Percentiles rank a stretch among this genome's conserved stretches.
phyloP scores from a whole-genome alignment of 2,888 invertebrate species.

The Galerucella nymphaeae region DNA sequence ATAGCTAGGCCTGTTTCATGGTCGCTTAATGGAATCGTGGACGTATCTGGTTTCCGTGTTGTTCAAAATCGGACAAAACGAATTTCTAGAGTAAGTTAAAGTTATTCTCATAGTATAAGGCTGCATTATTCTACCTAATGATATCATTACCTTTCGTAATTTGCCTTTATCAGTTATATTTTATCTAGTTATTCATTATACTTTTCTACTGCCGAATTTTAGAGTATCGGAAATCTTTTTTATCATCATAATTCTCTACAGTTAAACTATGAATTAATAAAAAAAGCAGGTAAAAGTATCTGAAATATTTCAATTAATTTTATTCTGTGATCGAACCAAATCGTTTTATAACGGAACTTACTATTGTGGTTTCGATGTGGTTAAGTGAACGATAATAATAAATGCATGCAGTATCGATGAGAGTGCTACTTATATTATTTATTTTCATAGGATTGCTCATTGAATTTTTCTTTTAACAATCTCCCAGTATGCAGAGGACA shows the following conservation, averaged over 20 bases:
- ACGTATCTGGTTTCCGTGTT: not conserved
- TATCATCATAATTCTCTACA: not conserved
- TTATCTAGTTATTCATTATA: not conserved
- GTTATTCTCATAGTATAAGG: too few relatives aligned
- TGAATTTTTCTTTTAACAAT: not conserved
- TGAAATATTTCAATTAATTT: not conserved
- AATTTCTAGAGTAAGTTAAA: conserved; percentile 8
- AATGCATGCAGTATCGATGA: not conserved
- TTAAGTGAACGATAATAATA: not conserved
- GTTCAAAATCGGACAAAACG: not conserved
- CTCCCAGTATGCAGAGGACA: not conserved
- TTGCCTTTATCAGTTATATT: not conserved
- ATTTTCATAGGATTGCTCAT: not conserved
- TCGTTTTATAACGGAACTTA: conserved; percentile 2
- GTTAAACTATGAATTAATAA: too few relatives aligned
- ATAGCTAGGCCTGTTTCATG: conserved; percentile 26
- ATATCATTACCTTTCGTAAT: too few relatives aligned
- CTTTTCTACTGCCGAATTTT: not conserved
- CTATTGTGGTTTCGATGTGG: not conserved
- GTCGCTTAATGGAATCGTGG: conserved; percentile 15
- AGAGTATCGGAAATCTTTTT: not conserved
- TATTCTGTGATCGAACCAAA: not conserved
- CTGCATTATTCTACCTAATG: too few relatives aligned
- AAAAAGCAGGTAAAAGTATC: too few relatives aligned
- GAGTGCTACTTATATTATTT: not conserved